Conservation (phyloP, 2,888 invertebrate genomes). For the Drosophila mulleri region DNA sequence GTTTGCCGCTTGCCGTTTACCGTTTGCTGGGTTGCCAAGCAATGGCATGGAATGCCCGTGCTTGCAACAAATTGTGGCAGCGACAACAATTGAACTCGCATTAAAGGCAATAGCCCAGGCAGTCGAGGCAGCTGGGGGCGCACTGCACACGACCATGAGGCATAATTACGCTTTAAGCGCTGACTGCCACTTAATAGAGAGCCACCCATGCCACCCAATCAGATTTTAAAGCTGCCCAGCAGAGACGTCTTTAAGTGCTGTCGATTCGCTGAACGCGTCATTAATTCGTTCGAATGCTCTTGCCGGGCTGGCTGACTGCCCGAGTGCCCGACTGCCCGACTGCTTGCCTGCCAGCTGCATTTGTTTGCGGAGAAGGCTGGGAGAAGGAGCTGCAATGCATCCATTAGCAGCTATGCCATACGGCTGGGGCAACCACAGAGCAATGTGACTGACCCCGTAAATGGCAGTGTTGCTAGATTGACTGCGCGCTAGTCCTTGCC, state of each 20-base stretch:
- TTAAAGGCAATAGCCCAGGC: conserved; percentile 13
- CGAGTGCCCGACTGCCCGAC: conserved; percentile 9
- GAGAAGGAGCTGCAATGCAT: conserved; percentile 25
- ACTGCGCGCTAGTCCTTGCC: conserved; percentile 23
- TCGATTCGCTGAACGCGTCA: conserved; percentile 57
- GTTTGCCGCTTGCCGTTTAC: no score
- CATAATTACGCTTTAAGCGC: conserved; percentile 67
- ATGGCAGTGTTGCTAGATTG: conserved; percentile 29
- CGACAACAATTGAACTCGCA: conserved; percentile 42
- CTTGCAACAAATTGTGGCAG: conserved; percentile 23
- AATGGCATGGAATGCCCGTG: not conserved
- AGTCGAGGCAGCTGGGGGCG: not conserved
- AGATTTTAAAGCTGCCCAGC: conserved; percentile 41
- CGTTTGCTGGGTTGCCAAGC: not conserved
- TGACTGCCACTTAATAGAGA: conserved; percentile 58
- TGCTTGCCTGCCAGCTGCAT: conserved; percentile 4
- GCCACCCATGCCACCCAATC: no score
- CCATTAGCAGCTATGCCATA: conserved; percentile 58
- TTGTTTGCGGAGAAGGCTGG: conserved; percentile 25
- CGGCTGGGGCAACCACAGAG: conserved; percentile 55
- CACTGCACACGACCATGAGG: not conserved
- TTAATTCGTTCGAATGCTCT: conserved; percentile 69
- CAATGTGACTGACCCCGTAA: conserved; percentile 54
- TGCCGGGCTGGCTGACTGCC: conserved; percentile 1
- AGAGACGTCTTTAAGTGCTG: conserved; percentile 58